Conservation (phyloP, 2,797 vertebrate genomes). For the Coregonus sp. region DNA sequence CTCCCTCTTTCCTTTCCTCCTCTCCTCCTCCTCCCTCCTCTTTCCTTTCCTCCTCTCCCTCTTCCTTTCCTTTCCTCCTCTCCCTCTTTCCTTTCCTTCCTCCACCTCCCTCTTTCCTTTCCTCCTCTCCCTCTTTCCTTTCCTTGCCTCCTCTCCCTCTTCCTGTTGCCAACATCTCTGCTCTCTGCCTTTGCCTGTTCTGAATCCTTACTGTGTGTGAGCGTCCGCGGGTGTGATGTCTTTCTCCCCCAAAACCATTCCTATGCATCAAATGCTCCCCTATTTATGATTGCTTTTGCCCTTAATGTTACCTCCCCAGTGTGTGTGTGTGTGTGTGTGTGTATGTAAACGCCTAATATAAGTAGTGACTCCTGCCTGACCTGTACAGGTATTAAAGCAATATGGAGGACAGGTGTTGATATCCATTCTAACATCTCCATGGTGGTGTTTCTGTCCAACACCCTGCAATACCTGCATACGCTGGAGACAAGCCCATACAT, state of each 20-base stretch:
- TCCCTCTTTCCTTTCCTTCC: too few species aligned
- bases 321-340: neutral
- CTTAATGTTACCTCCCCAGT: neutral
- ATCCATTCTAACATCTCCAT: neutral
- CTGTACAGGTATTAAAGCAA: constrained; percentile 48
- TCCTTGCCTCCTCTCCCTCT: neutral
- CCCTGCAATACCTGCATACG: constrained; percentile 24
- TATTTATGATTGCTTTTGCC: constrained; percentile 5
- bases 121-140: too few species aligned
- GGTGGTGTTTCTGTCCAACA: neutral
- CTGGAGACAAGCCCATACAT: neutral
- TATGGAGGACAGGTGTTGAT: constrained; percentile 26
- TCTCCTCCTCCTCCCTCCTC: too few species aligned
- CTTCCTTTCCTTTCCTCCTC: too few species aligned
- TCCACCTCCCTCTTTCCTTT: too few species aligned
- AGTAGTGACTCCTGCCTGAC: constrained; percentile 14
- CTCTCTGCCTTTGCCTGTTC: neutral
- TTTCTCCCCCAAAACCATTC: neutral
- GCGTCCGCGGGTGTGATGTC: neutral
- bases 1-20: too few species aligned
- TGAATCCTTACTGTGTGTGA: neutral
- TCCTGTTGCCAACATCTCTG: neutral
- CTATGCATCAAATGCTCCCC: neutral
- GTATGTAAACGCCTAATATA: constrained; percentile 6
- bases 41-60: too few species aligned